These are phyloP conservation scores for Harpagoxenus sublaevis DNA, from an alignment of 2,888 invertebrate genomes.

Conservation along the genomic window DNA sequence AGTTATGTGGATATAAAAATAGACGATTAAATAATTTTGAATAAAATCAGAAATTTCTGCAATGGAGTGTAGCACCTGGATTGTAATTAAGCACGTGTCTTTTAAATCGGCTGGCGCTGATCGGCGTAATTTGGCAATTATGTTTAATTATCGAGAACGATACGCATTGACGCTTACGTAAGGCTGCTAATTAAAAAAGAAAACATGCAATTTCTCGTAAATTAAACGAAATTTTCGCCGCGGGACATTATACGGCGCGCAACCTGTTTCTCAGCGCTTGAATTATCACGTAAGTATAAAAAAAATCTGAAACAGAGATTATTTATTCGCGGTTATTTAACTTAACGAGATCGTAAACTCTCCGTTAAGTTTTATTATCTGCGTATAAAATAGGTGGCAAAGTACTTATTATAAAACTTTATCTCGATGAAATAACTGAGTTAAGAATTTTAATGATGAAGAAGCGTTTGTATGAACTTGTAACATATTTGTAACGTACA, in stretches of 20 bases:
- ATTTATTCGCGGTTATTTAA: slow-evolving; percentile 63
- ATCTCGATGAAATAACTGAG: slow-evolving; percentile 51
- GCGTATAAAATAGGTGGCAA: slow-evolving; percentile 53
- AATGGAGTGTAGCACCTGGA: slow-evolving; percentile 27
- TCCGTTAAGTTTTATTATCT: slow-evolving; percentile 65
- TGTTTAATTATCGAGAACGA: slow-evolving; percentile 66
- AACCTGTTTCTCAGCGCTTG: slow-evolving; percentile 35
- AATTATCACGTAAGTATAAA: slow-evolving; percentile 6
- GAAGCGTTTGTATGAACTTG: not conserved
- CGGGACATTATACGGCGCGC: slow-evolving; percentile 36
- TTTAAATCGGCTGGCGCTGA: slow-evolving; percentile 33
- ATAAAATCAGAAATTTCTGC: slow-evolving; percentile 58
- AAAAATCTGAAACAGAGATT: slow-evolving; percentile 58
- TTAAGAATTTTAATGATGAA: slow-evolving; percentile 44
- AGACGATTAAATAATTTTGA: not conserved
- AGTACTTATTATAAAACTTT: slow-evolving; percentile 60
- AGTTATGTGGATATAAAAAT: not conserved
- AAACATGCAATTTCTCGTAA: slow-evolving; percentile 49
- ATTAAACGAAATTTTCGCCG: slow-evolving; percentile 56
- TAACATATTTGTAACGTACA: slow-evolving; percentile 8
- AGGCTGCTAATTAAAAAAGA: slow-evolving; percentile 69
- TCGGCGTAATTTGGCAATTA: slow-evolving; percentile 62
- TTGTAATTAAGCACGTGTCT: slow-evolving; percentile 62
- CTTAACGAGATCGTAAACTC: slow-evolving; percentile 70
- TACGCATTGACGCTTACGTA: slow-evolving; percentile 62